Conservation (phyloP, 1,140 invertebrate genomes). For the Berghia stephanieae region DNA sequence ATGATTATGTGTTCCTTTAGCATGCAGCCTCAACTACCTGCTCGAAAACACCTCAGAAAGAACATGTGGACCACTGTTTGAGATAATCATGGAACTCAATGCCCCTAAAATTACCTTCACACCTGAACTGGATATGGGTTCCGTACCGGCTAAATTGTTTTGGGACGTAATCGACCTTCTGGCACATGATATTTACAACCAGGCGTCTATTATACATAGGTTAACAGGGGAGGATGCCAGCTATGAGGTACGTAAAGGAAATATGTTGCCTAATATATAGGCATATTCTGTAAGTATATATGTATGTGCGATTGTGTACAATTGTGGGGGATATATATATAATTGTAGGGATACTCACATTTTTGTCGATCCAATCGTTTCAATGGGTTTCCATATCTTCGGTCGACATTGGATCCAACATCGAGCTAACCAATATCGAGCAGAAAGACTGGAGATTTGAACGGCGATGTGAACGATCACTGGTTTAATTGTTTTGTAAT, state of each 20-base stretch:
- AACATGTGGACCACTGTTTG: slow-evolving; percentile 82
- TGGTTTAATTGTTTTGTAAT: too few relatives aligned
- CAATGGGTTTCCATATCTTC: too few relatives aligned
- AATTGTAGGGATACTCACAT: neutral
- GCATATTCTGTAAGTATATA: neutral
- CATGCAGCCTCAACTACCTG: slow-evolving; percentile 83
- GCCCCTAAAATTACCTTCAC: slow-evolving; percentile 78
- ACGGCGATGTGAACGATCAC: too few relatives aligned
- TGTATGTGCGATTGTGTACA: too few relatives aligned
- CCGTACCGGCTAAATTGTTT: slow-evolving; percentile 76
- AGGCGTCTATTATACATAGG: slow-evolving; percentile 79
- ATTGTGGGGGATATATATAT: too few relatives aligned
- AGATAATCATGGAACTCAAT: slow-evolving; percentile 81
- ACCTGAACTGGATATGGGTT: slow-evolving; percentile 81
- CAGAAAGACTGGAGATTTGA: too few relatives aligned
- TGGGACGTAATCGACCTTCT: slow-evolving; percentile 79
- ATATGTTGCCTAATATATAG: neutral
- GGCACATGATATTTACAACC: slow-evolving; percentile 84
- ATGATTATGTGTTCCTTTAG: slow-evolving; percentile 77
- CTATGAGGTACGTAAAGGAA: slow-evolving; percentile 51
- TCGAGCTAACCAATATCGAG: too few relatives aligned
- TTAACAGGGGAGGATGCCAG: slow-evolving; percentile 44
- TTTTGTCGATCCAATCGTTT: neutral
- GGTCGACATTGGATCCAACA: neutral
- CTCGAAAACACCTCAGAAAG: slow-evolving; percentile 86